A percentile compares a stretch with the other conserved stretches of the same genome.
Conservation (phyloP, 2,888 invertebrate genomes). For the Nebria salina region DNA sequence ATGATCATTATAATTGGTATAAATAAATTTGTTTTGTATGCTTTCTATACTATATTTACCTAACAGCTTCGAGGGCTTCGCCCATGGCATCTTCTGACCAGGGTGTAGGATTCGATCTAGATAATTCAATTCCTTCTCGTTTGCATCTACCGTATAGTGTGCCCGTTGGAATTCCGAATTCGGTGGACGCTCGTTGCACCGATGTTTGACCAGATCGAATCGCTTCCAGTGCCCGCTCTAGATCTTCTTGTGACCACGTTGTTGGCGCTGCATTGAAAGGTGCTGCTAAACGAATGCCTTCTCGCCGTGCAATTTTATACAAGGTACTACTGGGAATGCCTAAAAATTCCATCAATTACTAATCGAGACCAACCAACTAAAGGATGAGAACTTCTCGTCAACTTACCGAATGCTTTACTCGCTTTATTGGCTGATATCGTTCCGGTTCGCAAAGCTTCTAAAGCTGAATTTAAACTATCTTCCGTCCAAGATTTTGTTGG, state of each 20-base stretch:
- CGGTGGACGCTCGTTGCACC: constrained; percentile 86
- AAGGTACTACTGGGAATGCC: constrained; percentile 90
- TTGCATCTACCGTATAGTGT: constrained; percentile 90
- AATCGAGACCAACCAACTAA: too few relatives aligned
- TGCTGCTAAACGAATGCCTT: constrained; percentile 87
- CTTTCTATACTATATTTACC: constrained; percentile 65
- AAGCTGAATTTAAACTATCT: constrained; percentile 81
- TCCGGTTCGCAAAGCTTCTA: constrained; percentile 84
- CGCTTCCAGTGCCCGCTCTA: constrained; percentile 82
- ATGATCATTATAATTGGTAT: not conserved
- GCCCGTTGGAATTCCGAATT: constrained; percentile 89
- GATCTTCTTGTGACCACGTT: constrained; percentile 85
- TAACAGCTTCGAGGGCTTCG: constrained; percentile 88
- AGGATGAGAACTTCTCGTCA: too few relatives aligned
- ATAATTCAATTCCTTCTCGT: constrained; percentile 88
- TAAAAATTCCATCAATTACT: constrained; percentile 52
- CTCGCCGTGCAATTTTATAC: constrained; percentile 90
- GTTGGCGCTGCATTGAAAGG: constrained; percentile 93
- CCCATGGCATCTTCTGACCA: constrained; percentile 96
- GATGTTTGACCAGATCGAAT: constrained; percentile 83
- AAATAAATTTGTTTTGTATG: not conserved
- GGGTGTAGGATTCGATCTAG: constrained; percentile 89
- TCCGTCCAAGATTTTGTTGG: constrained; percentile 89
- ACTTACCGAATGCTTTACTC: constrained; percentile 83
- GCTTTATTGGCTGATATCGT: constrained; percentile 91